Evolutionary conservation across 2,797 vertebrate species (phyloP).

Genomic region (Brachyalestes nurse): DNA sequence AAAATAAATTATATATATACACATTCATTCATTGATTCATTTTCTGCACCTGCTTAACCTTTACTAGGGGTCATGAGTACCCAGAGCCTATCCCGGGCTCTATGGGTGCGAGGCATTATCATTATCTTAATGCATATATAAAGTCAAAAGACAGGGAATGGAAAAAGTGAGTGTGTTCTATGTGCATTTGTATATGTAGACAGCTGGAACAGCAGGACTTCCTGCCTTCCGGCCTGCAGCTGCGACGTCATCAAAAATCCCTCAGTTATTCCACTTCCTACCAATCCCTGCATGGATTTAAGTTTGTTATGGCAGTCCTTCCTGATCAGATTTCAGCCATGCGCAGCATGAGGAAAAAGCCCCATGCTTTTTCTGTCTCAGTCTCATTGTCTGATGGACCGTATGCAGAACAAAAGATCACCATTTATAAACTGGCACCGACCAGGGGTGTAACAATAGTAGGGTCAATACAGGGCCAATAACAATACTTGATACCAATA

Average conservation of each 20-base stretch:
- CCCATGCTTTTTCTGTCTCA: not conserved
- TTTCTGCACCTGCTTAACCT: too few relatives aligned
- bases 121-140: too few relatives aligned
- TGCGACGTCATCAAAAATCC: conserved; percentile 22
- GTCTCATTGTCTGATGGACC: not conserved
- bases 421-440: not conserved
- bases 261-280: conserved; percentile 51
- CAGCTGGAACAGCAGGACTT: conserved; percentile 70
- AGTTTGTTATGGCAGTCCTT: conserved; percentile 19
- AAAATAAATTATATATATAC: too few relatives aligned
- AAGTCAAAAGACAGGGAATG: not conserved
- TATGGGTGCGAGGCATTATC: too few relatives aligned
- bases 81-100: too few relatives aligned
- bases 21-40: too few relatives aligned
- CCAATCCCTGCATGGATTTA: conserved; percentile 24
- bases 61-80: too few relatives aligned
- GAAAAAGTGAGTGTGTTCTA: not conserved
- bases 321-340: conserved; percentile 17
- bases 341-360: too few relatives aligned
- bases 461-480: too few relatives aligned
- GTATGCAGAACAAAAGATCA: not conserved
- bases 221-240: conserved; percentile 61
- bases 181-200: conserved; percentile 54
- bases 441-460: not conserved
- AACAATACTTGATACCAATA: too few relatives aligned